phyloP scores from a whole-genome alignment of 2,113 vertebrate species.

The Dinomys branickii region DNA sequence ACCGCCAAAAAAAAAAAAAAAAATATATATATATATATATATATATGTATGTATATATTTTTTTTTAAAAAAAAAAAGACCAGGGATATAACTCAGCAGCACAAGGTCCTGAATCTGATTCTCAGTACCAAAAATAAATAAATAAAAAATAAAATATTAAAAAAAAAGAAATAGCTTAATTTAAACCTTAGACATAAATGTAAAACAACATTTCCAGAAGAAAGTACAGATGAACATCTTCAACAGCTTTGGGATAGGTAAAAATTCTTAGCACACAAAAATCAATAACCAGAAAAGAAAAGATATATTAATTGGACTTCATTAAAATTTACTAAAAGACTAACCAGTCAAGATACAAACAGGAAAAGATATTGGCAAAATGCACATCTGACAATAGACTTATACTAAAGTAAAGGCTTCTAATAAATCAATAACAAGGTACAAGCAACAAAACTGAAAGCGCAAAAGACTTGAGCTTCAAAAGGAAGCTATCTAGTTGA shows the following conservation, averaged over 20 bases:
- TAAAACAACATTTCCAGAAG: constrained; percentile 17
- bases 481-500: neutral
- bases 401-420: neutral
- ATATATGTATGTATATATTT: too few relatives aligned
- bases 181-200: neutral
- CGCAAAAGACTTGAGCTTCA: neutral
- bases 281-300: constrained; percentile 19
- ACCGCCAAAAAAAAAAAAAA: too few relatives aligned
- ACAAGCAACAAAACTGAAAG: constrained; percentile 2
- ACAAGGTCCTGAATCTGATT: too few relatives aligned
- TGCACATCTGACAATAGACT: neutral
- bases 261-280: constrained; percentile 19
- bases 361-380: neutral
- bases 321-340: neutral
- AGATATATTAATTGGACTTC: neutral
- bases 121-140: too few relatives aligned
- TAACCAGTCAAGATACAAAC: neutral
- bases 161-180: neutral
- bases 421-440: neutral
- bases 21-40: too few relatives aligned
- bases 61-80: neutral
- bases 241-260: neutral
- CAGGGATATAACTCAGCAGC: too few relatives aligned
- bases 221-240: neutral
- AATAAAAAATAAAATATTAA: neutral